These are phyloP conservation scores for Eutrigla gurnardus DNA, from an alignment of 2,797 vertebrate species.

Conservation along the genomic window DNA sequence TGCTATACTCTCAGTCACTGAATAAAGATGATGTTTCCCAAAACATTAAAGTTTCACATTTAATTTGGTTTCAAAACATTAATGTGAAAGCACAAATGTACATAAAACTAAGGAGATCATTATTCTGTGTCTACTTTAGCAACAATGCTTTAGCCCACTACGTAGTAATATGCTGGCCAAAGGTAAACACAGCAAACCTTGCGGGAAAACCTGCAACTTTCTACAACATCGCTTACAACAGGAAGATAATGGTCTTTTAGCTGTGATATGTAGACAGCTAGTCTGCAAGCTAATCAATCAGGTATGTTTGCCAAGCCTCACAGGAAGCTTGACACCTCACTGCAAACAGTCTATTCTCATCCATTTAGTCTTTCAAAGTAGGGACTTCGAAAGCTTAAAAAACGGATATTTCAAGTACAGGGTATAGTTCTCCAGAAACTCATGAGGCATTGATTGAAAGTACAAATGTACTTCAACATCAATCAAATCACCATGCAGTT, in stretches of 20 bases:
- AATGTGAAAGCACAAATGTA: conserved; percentile 2
- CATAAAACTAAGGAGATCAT: conserved; percentile 38
- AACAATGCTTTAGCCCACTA: conserved; percentile 10
- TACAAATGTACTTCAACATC: conserved; percentile 12
- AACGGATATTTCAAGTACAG: background rate
- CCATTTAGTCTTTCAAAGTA: background rate
- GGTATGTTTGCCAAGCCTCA: conserved; percentile 64
- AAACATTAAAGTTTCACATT: background rate
- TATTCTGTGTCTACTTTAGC: conserved; percentile 54
- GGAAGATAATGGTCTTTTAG: conserved; percentile 52
- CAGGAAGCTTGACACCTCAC: conserved; percentile 61
- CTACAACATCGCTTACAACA: conserved; percentile 22
- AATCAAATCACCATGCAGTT: background rate
- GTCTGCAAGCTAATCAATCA: conserved; percentile 68
- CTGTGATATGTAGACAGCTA: conserved; percentile 67
- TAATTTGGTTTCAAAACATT: background rate
- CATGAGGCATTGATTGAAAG: background rate
- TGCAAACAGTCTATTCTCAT: conserved; percentile 9
- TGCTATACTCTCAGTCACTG: conserved; percentile 5
- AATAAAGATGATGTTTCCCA: background rate
- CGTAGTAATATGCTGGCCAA: background rate
- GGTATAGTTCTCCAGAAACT: background rate
- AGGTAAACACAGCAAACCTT: conserved; percentile 32
- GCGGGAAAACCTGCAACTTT: conserved; percentile 55
- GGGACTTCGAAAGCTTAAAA: background rate